Base-by-base conservation (phyloP, 2,888 invertebrate species). In the Drosophila testacea region DNA sequence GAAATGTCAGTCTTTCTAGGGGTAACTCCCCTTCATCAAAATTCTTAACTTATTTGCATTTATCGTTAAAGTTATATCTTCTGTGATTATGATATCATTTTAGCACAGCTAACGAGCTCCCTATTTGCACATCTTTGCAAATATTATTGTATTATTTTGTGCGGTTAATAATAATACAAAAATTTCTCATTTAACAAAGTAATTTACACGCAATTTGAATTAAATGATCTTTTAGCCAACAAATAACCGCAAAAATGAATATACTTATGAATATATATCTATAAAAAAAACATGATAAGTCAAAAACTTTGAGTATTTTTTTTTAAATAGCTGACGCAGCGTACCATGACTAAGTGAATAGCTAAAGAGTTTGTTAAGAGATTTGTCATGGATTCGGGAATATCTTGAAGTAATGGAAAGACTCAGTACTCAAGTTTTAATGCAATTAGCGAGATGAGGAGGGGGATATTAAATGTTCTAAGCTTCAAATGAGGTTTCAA, bases 61-160 rank as follows among this genome's bases (percentile, higher is more conserved):
- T 22, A 13, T 46, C 47, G 46, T 57, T 52, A 60, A 66, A 39
- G n/a, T 44, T 28, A 50, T 47, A 57, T 62, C 32, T 44, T 34
- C 34, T 32, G 48, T 46, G 62, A 62, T 66, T 72, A 78, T 78
- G 69, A 78, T 79, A 79, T 78, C 79, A 78, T 69, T 69, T 67
- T n/a, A 50, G 52, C 41, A 30, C 28, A 22, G 44, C 32, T 73
- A 67, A 77, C 46, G 67, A 71, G 55, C 65, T 30, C 13, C 57
- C 36, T 63, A 42, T 71, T 71, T 65, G 71, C 74, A 62, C 67
- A 78, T 56, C 67, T 78, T 60, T 39, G 44, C 7, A 56, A 61
- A 47, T 64, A 57, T 30, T 57, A 32, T 50, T 42, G 6, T 4
- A 9, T 16, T 51, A 48, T 13, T 52, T 30, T 54, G 38, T 51